A percentile compares a stretch with the other conserved stretches of the same genome.
phyloP scores from a whole-genome alignment of 2,797 vertebrate genomes.

The Leptodactylus fallax region DNA sequence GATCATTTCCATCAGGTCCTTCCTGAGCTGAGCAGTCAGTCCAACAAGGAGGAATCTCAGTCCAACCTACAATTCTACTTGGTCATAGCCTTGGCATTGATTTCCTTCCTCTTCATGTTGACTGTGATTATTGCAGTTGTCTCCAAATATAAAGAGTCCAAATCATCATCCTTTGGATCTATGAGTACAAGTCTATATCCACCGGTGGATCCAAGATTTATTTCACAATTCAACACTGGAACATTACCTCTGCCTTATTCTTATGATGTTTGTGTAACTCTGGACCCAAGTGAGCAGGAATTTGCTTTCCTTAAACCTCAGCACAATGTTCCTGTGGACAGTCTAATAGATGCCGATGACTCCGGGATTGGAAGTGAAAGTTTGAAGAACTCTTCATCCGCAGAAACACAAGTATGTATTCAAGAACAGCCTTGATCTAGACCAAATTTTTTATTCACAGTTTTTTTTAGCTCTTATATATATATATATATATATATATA shows the following conservation, averaged over 20 bases:
- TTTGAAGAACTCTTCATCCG: not conserved
- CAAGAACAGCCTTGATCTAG: not conserved
- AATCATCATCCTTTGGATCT: constrained; percentile 35
- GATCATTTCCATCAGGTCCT: constrained; percentile 61
- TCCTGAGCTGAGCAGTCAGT: constrained; percentile 60
- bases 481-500: too few relatives aligned
- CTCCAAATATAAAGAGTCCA: constrained; percentile 41
- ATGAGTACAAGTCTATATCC: constrained; percentile 1
- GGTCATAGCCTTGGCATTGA: constrained; percentile 36
- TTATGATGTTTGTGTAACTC: constrained; percentile 69
- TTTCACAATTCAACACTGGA: not conserved
- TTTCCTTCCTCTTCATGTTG: constrained; percentile 69
- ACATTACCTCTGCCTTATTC: constrained; percentile 53
- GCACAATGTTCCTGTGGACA: not conserved
- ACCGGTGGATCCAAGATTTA: not conserved
- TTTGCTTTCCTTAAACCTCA: constrained; percentile 48
- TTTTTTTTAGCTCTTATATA: too few relatives aligned
- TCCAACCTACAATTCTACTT: constrained; percentile 41
- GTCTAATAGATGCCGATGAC: not conserved
- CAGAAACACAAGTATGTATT: not conserved
- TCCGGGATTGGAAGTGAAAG: not conserved
- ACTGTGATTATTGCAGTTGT: constrained; percentile 65
- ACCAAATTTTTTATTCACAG: not conserved
- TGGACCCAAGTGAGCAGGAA: constrained; percentile 65
- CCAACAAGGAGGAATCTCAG: constrained; percentile 34